Base-by-base conservation (phyloP, 2,113 vertebrate genomes). In the Lophochroa leadbeateri region DNA sequence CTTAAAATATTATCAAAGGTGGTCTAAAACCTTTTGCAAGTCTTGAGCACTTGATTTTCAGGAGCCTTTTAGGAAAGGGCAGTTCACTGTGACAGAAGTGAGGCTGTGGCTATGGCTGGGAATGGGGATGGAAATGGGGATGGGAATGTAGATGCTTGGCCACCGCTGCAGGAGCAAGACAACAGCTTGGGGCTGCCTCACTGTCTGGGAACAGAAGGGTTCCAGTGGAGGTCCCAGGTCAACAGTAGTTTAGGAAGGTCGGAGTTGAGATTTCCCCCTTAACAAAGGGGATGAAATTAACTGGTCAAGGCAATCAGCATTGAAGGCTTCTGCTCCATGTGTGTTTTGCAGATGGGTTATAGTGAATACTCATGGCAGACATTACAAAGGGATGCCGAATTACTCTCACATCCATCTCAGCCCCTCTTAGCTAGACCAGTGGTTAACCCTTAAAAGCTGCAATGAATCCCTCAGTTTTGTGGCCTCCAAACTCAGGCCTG, bases 1-100 rank as follows among this genome's bases (percentile, higher is more conserved):
- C 95, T 95, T 94, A 88, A 88, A 88, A 74, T 39, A 50, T 49
- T 25, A 18, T 19, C 58, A 63, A 8, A 50, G 50, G n/a, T 33
- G 69, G 52, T 75, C 52, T 35, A 53, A 75, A 25, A 25, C 28
- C 25, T 64, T 82, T 39, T 13, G 39, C 1, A 7, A 72, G 61
- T 57, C 61, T 87, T 4, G 5, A 90, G 78, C 33, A 11, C 1
- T 13, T 67, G 46, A 19, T 64, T 35, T 50, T 50, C 16, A 29
- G 63, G 61, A 75, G 47, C 61, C 70, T 79, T 35, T 52, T 27
- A 67, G 75, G 65, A 68, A 65, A 71, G 85, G 33, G 69, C 72
- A 92, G n/a, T 2, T 17, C 1, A 2, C 5, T 49, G 25, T 4
- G 6, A 70, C 53, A 75, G 64, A 0, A 0, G 31, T 0, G 0